A percentile compares a stretch with the other conserved stretches of the same genome.
These are phyloP conservation scores for Noctilio leporinus DNA, from an alignment of 2,113 vertebrate genomes.

Conservation along the genomic window DNA sequence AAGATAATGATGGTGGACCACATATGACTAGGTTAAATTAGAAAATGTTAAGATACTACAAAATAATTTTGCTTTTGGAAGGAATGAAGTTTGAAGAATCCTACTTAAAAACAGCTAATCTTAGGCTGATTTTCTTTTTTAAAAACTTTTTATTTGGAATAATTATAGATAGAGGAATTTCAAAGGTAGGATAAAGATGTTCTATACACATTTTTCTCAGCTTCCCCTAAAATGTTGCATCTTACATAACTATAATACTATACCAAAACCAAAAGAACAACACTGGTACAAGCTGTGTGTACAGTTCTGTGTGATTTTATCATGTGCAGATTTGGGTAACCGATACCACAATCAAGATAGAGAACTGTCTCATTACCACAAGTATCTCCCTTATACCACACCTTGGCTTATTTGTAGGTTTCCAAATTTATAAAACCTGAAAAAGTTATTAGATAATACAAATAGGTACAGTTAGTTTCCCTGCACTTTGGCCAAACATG, in stretches of 20 bases:
- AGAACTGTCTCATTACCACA: background rate
- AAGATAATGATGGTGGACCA: background rate
- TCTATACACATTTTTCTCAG: background rate
- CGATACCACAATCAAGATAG: background rate
- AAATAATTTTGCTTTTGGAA: constrained; percentile 2
- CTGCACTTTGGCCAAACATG: background rate
- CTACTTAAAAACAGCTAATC: constrained; percentile 19
- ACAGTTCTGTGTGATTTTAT: background rate
- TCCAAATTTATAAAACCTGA: background rate
- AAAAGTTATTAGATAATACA: background rate
- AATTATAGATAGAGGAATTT: background rate
- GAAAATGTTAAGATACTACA: background rate
- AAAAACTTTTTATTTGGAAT: background rate
- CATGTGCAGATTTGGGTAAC: background rate
- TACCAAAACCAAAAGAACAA: background rate
- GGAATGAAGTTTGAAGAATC: background rate
- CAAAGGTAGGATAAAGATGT: background rate
- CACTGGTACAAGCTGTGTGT: background rate
- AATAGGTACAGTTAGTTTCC: background rate
- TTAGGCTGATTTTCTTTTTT: background rate
- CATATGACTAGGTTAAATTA: background rate
- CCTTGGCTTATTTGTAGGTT: background rate
- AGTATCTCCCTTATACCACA: background rate
- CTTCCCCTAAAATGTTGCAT: background rate
- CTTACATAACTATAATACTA: background rate